Conservation (phyloP, 2,888 invertebrate species). For the Tenthredo distinguenda region DNA sequence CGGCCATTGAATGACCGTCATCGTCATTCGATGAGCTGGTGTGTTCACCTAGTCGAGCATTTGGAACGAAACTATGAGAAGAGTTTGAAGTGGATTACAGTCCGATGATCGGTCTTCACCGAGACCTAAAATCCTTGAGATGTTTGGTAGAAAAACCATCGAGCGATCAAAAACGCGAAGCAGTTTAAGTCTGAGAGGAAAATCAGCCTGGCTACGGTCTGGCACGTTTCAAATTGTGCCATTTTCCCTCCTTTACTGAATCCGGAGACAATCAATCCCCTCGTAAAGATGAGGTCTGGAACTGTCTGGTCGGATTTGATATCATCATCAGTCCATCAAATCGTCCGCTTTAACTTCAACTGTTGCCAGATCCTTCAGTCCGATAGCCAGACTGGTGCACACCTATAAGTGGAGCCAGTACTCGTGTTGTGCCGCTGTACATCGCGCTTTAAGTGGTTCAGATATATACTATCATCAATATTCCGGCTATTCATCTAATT, state of each 20-base stretch:
- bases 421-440: background rate
- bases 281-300: background rate
- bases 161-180: background rate
- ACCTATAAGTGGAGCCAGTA: background rate
- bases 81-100: background rate
- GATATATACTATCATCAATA: background rate
- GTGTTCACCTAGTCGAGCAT: background rate
- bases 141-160: background rate
- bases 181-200: background rate
- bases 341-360: conserved; percentile 2
- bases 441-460: background rate
- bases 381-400: background rate
- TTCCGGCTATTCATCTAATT: background rate
- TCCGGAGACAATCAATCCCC: background rate
- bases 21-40: background rate
- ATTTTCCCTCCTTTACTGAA: background rate
- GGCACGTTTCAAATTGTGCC: background rate
- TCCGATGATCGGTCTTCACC: background rate
- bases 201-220: background rate
- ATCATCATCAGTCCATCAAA: background rate
- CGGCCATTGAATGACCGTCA: background rate
- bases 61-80: background rate
- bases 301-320: background rate
- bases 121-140: background rate
- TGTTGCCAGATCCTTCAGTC: background rate